These are phyloP conservation scores for Macrosoma leucophasiata DNA, from an alignment of 2,888 invertebrate genomes.

Conservation along the genomic window DNA sequence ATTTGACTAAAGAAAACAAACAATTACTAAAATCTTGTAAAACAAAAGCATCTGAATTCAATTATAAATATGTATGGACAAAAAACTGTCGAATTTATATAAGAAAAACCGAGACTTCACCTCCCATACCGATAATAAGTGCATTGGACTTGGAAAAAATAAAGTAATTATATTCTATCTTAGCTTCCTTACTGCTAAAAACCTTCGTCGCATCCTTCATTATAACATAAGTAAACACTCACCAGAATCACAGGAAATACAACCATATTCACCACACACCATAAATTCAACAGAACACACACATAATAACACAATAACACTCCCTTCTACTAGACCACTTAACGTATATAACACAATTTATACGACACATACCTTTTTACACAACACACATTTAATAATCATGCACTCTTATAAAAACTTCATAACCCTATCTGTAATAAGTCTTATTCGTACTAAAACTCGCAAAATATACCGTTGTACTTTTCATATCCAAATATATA, in stretches of 20 bases:
- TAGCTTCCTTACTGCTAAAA: background rate
- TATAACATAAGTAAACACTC: background rate
- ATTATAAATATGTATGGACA: conserved; percentile 11
- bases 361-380: too few species aligned
- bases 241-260: background rate
- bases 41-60: conserved; percentile 6
- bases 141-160: background rate
- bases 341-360: too few species aligned
- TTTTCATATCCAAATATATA: conserved; percentile 1
- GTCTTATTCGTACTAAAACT: too few species aligned
- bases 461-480: background rate
- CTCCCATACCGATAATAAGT: conserved; percentile 4
- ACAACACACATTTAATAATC: too few species aligned
- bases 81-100: conserved; percentile 11
- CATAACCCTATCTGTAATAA: too few species aligned
- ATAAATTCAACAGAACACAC: background rate
- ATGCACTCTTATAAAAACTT: too few species aligned
- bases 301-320: conserved; percentile 1
- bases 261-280: conserved; percentile 1
- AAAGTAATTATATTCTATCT: conserved; percentile 1
- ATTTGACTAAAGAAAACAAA: conserved; percentile 11
- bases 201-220: background rate
- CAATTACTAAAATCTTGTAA: conserved; percentile 2
- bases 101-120: conserved; percentile 8
- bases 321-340: background rate